Conservation (phyloP, 2,888 invertebrate genomes). For the Agrotis exclamationis region DNA sequence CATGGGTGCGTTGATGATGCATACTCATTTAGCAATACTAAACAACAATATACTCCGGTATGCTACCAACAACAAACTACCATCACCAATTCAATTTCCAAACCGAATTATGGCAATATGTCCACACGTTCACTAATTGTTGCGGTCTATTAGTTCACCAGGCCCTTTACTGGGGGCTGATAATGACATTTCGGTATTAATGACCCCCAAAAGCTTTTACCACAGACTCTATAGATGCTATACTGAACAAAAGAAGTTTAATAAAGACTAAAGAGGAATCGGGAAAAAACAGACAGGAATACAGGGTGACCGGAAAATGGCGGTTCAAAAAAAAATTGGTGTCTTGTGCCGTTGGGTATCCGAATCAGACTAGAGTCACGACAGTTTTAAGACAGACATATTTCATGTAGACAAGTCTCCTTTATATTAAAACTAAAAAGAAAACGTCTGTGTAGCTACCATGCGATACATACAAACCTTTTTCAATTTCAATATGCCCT, state of each 20-base stretch:
- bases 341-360: too few relatives aligned
- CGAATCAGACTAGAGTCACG: too few relatives aligned
- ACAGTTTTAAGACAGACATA: too few relatives aligned
- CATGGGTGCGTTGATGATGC: background rate
- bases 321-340: too few relatives aligned
- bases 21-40: slow-evolving; percentile 12
- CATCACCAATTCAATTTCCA: slow-evolving; percentile 44
- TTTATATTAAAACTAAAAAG: too few relatives aligned
- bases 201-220: slow-evolving; percentile 31
- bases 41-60: slow-evolving; percentile 15
- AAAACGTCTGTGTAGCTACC: too few relatives aligned
- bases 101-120: slow-evolving; percentile 49
- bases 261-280: background rate
- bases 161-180: slow-evolving; percentile 23
- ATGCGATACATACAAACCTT: too few relatives aligned
- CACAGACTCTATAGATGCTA: background rate
- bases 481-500: too few relatives aligned
- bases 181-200: slow-evolving; percentile 52
- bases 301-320: too few relatives aligned
- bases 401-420: too few relatives aligned
- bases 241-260: background rate
- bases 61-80: slow-evolving; percentile 28
- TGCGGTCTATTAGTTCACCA: slow-evolving; percentile 45
- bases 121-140: slow-evolving; percentile 44
- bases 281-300: too few relatives aligned